Evolutionary conservation across 2,888 invertebrate species (phyloP).

Genomic region (Eutolmus rufibarbis): DNA sequence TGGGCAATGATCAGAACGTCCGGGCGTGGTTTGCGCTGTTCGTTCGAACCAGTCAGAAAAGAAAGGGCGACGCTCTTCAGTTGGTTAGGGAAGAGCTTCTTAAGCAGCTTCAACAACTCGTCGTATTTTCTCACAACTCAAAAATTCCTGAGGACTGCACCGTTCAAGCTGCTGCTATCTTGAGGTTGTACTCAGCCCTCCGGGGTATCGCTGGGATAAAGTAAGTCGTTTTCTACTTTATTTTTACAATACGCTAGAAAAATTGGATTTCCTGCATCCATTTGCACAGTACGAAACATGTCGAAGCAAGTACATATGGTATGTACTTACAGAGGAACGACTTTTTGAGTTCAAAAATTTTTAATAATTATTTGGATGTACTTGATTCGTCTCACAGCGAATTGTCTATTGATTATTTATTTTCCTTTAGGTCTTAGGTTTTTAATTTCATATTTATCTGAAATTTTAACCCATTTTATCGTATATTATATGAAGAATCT

Average conservation of each 20-base stretch:
- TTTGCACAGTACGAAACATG: too few relatives aligned
- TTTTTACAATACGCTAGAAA: not conserved
- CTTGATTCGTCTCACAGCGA: too few relatives aligned
- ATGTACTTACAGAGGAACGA: too few relatives aligned
- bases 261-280: too few relatives aligned
- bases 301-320: too few relatives aligned
- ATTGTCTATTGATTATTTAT: too few relatives aligned
- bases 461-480: too few relatives aligned
- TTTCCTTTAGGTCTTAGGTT: too few relatives aligned
- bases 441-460: too few relatives aligned
- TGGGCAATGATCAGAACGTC: constrained; percentile 89
- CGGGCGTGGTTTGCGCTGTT: constrained; percentile 94
- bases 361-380: too few relatives aligned
- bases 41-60: constrained; percentile 73
- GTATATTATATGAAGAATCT: too few relatives aligned
- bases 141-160: constrained; percentile 71
- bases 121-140: constrained; percentile 69
- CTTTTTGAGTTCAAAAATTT: too few relatives aligned
- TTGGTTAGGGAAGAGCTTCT: constrained; percentile 78
- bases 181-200: constrained; percentile 90
- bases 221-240: constrained; percentile 61
- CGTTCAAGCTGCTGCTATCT: constrained; percentile 87
- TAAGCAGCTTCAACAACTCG: constrained; percentile 71
- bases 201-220: constrained; percentile 92
- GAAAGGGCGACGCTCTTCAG: constrained; percentile 73